Conservation (phyloP, 2,888 invertebrate genomes). For the Lithodes maja region DNA sequence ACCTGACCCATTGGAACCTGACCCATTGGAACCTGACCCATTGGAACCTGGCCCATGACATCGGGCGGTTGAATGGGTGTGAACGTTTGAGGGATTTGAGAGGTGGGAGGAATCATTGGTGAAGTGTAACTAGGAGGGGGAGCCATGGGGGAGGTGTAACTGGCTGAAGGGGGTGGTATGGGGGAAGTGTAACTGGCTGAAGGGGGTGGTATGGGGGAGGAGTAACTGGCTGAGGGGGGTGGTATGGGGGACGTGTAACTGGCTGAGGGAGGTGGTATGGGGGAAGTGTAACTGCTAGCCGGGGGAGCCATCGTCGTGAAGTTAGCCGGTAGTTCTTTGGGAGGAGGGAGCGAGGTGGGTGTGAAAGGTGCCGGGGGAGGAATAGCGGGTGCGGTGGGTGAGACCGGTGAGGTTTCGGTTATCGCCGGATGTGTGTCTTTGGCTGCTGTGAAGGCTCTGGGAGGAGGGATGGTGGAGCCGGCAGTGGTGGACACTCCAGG, state of each 20-base stretch:
- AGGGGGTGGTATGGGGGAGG: background rate
- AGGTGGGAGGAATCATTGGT: too few relatives aligned
- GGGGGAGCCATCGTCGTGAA: slow-evolving; percentile 40
- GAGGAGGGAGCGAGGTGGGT: slow-evolving; percentile 78
- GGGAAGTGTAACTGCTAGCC: background rate
- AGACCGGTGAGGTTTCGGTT: slow-evolving; percentile 24
- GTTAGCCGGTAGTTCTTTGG: slow-evolving; percentile 75
- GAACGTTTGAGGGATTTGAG: too few relatives aligned
- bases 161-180: slow-evolving; percentile 4
- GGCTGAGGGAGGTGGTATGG: slow-evolving; percentile 18
- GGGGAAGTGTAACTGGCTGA: background rate
- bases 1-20: background rate
- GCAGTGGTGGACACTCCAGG: slow-evolving; percentile 22
- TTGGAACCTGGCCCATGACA: too few relatives aligned
- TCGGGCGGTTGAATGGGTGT: too few relatives aligned
- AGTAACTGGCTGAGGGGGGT: background rate
- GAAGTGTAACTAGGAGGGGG: background rate
- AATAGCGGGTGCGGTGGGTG: slow-evolving; percentile 43
- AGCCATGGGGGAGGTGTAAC: slow-evolving; percentile 29
- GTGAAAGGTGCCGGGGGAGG: slow-evolving; percentile 48
- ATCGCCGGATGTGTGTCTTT: slow-evolving; percentile 40
- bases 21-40: too few relatives aligned
- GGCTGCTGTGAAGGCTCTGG: slow-evolving; percentile 50
- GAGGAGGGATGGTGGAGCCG: slow-evolving; percentile 51
- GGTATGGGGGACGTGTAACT: background rate